Evolutionary conservation across 2,888 invertebrate species (phyloP), one percentile per base, ranked within the genome.

Genomic region (Hirtodrosophila trivittata): DNA sequence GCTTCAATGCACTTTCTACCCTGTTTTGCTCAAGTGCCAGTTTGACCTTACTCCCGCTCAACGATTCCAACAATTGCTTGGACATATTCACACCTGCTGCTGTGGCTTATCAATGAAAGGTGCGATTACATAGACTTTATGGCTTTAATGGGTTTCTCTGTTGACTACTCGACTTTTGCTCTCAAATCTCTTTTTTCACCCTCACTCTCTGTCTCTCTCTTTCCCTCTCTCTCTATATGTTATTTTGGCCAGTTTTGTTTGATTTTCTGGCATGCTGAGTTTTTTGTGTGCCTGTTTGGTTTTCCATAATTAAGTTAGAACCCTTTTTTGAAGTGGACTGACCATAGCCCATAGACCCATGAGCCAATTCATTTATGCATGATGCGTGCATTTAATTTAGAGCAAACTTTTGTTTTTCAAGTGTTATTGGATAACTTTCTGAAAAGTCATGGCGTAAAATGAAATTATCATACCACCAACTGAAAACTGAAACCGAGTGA

Each of bases 231-330:
- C 43, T 2, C 9, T 26, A 3, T 13, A 1, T 28, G 1, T 7
- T 1, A 43, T 70, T 56, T 58, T 43, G 49, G 56, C 55, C 30
- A 54, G n/a, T 63, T 66, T 52, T 52, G 73, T 59, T 80, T 68
- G 66, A 74, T 82, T 78, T 82, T 75, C 69, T 77, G 77, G 75
- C 66, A 49, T 67, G 77, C 60, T 81, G 77, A 60, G 55, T n/a
- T n/a, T 52, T 62, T 55, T 39, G 49, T 57, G 21, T 35, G 45
- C 10, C 14, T 43, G 16, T 12, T 25, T 10, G 13, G 28, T 43
- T 67, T 66, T 82, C 75, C 56, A 67, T 82, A 82, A 82, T 86
- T 82, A 82, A 77, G 77, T 77, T 73, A 51, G 66, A 70, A 55
- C 85, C 81, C 71, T 82, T 77, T 58, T 75, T 76, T 71, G 59